Base-by-base conservation (phyloP, 2,797 vertebrate species). In the Periophthalmus magnuspinnatus region DNA sequence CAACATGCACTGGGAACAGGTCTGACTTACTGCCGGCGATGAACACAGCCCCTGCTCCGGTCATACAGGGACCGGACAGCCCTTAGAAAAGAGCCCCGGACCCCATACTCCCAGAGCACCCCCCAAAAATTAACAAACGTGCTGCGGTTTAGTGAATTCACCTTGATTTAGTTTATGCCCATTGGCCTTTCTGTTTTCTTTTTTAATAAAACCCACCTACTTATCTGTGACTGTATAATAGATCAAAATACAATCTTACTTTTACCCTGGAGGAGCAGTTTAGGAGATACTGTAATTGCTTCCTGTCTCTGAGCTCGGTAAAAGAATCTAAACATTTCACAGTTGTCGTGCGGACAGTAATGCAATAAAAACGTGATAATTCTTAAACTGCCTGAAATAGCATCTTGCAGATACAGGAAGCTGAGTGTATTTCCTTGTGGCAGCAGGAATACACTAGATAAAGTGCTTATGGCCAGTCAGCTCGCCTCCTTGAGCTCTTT, bases 181-280 rank as follows among this genome's bases (percentile, higher is more conserved):
- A 24, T 24, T 70, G 52, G 71, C 16, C 73, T 78, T 21, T 72
- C 58, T 13, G 62, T 65, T 82, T 28, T 3, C 28, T 28, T 65
- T n/a, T 28, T 41, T 11, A 41, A 34, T 74, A 54, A 67, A 67
- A 71, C 81, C 70, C 63, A 61, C 52, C 61, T 47, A 50, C 61
- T 47, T 50, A 70, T 60, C 33, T 3, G 62, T 76, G 36, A 6
- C 73, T 28, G 3, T 28, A 28, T 28, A 72, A 56, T 56, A 52
- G 54, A 75, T 67, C 60, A 74, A 74, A 65, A 56, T 60, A 85
- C 81, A 85, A 88, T 67, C 67, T 58, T 54, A 58, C 72, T 84
- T 84, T 84, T 86, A 69, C 89, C 72, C 69, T 54, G 48, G 41
- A 55, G 64, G 76, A 81, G 81, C 66, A 73, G 32, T 75, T 28